Percentiles rank a stretch among this genome's conserved stretches.
Evolutionary conservation across 2,888 invertebrate genomes (phyloP).

Genomic region (Tachina lurida): DNA sequence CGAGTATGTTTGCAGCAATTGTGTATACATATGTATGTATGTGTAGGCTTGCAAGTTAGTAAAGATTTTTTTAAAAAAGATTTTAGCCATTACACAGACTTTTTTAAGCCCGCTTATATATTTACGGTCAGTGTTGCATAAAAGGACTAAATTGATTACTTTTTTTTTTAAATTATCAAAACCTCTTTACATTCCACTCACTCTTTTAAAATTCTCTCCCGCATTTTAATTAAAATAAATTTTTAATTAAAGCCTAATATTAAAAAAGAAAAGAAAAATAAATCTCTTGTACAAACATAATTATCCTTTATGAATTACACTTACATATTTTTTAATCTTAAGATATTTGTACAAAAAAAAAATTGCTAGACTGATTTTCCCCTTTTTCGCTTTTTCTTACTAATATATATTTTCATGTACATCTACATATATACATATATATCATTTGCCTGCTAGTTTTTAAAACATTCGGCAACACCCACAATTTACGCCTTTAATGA

Average conservation of each 20-base stretch:
- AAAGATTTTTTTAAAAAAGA: too few relatives aligned
- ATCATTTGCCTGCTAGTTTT: slow-evolving; percentile 3
- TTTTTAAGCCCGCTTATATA: too few relatives aligned
- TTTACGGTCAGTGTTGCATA: too few relatives aligned
- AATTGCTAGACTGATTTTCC: neutral
- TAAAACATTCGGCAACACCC: slow-evolving; percentile 48
- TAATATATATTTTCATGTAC: neutral
- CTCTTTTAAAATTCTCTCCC: neutral
- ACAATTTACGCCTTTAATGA: slow-evolving; percentile 44
- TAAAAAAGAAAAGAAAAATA: neutral
- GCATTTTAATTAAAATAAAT: slow-evolving; percentile 15
- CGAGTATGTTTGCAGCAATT: too few relatives aligned
- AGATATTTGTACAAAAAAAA: neutral
- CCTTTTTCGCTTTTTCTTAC: neutral
- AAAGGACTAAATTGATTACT: too few relatives aligned
- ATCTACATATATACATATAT: too few relatives aligned
- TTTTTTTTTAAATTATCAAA: neutral
- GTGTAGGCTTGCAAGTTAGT: too few relatives aligned
- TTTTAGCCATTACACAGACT: too few relatives aligned
- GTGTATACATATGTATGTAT: too few relatives aligned
- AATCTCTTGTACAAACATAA: neutral
- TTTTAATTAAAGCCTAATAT: slow-evolving; percentile 1
- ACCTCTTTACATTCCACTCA: neutral
- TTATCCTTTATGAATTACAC: slow-evolving; percentile 40
- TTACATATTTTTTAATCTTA: neutral